Percentiles rank a stretch among this genome's conserved stretches.
phyloP scores from a whole-genome alignment of 2,888 invertebrate genomes.

The Uropetala carovei region DNA sequence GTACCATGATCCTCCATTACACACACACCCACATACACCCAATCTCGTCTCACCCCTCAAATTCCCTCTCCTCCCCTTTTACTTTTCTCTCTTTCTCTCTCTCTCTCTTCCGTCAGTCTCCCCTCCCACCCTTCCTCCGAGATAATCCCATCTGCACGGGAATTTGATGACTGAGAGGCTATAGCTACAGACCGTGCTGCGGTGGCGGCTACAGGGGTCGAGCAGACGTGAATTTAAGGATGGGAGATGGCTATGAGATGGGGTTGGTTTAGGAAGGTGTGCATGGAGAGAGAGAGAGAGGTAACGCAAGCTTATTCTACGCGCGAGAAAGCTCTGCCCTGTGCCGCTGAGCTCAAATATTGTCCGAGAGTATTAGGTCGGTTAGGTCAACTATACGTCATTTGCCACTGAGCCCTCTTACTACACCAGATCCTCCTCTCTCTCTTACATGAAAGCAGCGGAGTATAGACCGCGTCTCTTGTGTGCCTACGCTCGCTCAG shows the following conservation, averaged over 20 bases:
- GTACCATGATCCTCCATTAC: no score
- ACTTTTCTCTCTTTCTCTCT: not conserved
- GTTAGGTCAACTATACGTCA: not conserved
- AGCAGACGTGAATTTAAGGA: not conserved
- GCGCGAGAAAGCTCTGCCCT: not conserved
- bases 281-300: not conserved
- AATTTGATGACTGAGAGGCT: not conserved
- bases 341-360: conserved; percentile 17
- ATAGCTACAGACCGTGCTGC: no score
- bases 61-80: no score
- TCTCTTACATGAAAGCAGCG: not conserved
- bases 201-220: no score
- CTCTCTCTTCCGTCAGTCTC: not conserved
- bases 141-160: not conserved
- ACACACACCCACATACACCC: no score
- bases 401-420: not conserved
- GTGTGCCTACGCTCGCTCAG: no score
- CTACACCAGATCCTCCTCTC: not conserved
- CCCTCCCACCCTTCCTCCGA: not conserved
- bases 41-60: no score
- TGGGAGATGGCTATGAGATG: not conserved
- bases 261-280: not conserved
- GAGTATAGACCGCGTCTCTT: no score
- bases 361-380: conserved; percentile 18
- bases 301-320: conserved; percentile 10